Conservation (phyloP, 2,888 invertebrate species). For the Nasonia oneida region DNA sequence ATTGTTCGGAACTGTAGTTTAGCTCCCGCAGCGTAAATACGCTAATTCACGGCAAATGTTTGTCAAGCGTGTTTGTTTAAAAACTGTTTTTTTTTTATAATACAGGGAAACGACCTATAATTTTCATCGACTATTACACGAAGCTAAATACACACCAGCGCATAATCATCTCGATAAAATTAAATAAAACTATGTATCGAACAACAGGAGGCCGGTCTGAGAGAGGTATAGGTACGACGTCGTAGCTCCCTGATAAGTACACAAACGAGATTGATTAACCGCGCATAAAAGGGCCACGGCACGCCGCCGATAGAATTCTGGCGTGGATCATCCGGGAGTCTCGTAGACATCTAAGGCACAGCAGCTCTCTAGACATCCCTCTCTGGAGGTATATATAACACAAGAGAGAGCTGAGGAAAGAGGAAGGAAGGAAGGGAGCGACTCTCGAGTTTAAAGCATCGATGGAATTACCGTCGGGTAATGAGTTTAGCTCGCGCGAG, state of each 20-base stretch:
- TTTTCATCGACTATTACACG: background rate
- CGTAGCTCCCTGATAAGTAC: conserved; percentile 45
- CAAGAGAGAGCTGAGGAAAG: conserved; percentile 48
- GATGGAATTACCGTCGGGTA: conserved; percentile 77
- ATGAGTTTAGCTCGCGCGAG: conserved; percentile 73
- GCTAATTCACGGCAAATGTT: conserved; percentile 6
- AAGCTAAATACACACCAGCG: background rate
- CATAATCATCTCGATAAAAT: conserved; percentile 50
- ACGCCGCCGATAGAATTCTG: conserved; percentile 52
- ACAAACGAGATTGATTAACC: conserved; percentile 63
- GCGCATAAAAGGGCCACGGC: conserved; percentile 59
- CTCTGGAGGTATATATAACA: conserved; percentile 53
- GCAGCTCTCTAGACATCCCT: conserved; percentile 66
- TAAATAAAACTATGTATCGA: conserved; percentile 50
- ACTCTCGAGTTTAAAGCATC: conserved; percentile 74
- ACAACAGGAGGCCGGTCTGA: conserved; percentile 12
- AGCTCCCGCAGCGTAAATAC: background rate
- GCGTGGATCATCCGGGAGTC: conserved; percentile 57
- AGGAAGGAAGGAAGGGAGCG: conserved; percentile 64
- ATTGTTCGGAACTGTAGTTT: conserved; percentile 19
- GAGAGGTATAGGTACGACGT: background rate
- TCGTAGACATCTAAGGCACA: conserved; percentile 49
- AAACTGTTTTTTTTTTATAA: background rate
- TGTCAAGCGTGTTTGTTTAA: background rate
- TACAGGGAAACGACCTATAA: background rate